Evolutionary conservation across 2,888 invertebrate genomes (phyloP).

Genomic region (Leptinotarsa peninsularis): DNA sequence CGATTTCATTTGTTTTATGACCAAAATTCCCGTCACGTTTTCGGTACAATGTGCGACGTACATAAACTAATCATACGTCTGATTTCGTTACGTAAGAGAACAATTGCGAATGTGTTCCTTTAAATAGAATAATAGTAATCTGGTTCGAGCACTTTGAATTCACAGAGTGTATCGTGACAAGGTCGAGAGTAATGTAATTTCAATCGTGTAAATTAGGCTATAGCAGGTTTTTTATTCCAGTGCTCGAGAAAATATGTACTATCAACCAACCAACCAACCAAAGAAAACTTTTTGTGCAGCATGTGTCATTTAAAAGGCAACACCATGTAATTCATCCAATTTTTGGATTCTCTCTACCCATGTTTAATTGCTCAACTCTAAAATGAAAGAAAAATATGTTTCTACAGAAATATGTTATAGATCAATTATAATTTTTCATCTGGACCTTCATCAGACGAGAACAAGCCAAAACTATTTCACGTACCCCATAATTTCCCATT

Average conservation of each 20-base stretch:
- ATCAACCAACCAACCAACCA: too few species aligned
- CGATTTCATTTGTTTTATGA: conserved; percentile 6
- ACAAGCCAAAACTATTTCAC: too few species aligned
- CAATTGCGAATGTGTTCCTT: conserved; percentile 17
- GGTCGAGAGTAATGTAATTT: conserved; percentile 14
- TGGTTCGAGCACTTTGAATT: conserved; percentile 16
- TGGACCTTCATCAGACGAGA: too few species aligned
- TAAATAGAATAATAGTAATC: conserved; percentile 18
- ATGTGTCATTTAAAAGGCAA: too few species aligned
- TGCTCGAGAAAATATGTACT: background rate
- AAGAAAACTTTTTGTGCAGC: too few species aligned
- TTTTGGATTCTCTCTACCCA: too few species aligned
- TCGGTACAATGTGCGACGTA: conserved; percentile 11
- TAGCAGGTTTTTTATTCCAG: background rate
- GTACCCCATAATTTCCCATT: too few species aligned
- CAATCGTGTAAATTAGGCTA: conserved; percentile 12
- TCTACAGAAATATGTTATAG: too few species aligned
- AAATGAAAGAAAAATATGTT: too few species aligned
- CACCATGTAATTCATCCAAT: too few species aligned
- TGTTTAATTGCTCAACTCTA: too few species aligned
- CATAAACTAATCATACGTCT: conserved; percentile 18
- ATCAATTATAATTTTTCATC: too few species aligned
- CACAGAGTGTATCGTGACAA: conserved; percentile 8
- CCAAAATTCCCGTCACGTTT: conserved; percentile 13
- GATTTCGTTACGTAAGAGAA: conserved; percentile 9